phyloP scores from a whole-genome alignment of 2,113 vertebrate genomes.

The Calidris pugnax region DNA sequence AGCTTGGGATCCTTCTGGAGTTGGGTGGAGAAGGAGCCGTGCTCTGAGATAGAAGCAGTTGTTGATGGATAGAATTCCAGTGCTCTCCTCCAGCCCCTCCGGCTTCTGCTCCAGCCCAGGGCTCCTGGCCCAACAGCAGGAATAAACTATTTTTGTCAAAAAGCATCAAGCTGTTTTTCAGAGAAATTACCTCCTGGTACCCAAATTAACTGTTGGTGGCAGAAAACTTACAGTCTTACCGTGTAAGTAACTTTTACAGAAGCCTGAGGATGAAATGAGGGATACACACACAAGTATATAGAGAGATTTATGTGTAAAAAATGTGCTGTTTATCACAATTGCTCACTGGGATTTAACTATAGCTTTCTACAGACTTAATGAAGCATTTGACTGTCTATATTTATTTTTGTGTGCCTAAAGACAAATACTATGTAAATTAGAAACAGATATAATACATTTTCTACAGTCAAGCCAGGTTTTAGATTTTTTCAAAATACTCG shows the following conservation, averaged over 20 bases:
- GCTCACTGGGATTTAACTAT: background rate
- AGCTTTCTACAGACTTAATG: constrained; percentile 9
- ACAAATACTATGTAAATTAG: constrained; percentile 37
- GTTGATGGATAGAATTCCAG: background rate
- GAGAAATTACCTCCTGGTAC: background rate
- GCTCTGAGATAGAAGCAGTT: background rate
- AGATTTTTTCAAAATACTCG: constrained; percentile 29
- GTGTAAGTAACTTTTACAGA: background rate
- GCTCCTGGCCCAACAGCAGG: background rate
- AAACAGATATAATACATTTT: constrained; percentile 27
- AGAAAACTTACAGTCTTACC: background rate
- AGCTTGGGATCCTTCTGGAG: background rate
- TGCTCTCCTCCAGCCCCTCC: no score
- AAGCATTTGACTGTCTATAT: constrained; percentile 38
- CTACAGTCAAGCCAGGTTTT: constrained; percentile 52
- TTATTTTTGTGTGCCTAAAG: constrained; percentile 64
- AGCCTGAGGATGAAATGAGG: background rate
- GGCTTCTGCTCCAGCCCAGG: background rate
- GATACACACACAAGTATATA: accelerated
- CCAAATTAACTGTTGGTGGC: background rate
- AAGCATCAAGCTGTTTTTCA: background rate
- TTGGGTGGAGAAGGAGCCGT: background rate
- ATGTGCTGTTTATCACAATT: background rate
- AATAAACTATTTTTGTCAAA: background rate
- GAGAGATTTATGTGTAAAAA: background rate